Percentiles rank a stretch among this genome's conserved stretches.
Evolutionary conservation across 2,797 vertebrate species (phyloP).

Genomic region (Alfaro cultratus): DNA sequence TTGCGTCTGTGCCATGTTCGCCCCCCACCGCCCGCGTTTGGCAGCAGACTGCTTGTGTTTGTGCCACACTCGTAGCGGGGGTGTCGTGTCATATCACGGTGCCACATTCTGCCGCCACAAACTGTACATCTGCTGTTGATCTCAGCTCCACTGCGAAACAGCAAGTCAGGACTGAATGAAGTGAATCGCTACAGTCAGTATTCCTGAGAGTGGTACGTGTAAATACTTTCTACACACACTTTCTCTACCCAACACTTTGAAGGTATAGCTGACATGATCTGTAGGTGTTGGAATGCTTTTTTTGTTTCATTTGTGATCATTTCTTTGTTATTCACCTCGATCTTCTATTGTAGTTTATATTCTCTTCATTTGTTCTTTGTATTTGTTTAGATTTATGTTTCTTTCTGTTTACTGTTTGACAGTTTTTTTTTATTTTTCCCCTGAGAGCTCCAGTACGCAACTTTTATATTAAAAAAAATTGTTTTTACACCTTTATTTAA

Average conservation of each 20-base stretch:
- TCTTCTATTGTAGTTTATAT: not conserved
- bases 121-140: constrained; percentile 71
- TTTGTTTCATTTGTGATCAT: not conserved
- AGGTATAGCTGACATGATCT: not conserved
- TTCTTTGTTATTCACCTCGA: not conserved
- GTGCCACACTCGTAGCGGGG: constrained; percentile 76
- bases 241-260: not conserved
- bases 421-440: no score
- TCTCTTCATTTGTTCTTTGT: not conserved
- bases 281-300: not conserved
- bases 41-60: constrained; percentile 65
- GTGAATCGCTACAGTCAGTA: constrained; percentile 13
- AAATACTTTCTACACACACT: not conserved
- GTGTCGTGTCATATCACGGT: constrained; percentile 78
- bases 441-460: not conserved
- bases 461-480: no score
- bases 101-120: constrained; percentile 57
- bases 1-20: constrained; percentile 55
- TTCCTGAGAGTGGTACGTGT: not conserved
- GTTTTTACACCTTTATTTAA: no score
- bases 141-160: constrained; percentile 41
- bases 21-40: constrained; percentile 42
- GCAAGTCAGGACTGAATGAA: constrained; percentile 47
- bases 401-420: not conserved
- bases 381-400: not conserved